A percentile compares a stretch with the other conserved stretches of the same genome.
These are phyloP conservation scores for Eilema caniola DNA, from an alignment of 2,888 invertebrate species.

Conservation along the genomic window DNA sequence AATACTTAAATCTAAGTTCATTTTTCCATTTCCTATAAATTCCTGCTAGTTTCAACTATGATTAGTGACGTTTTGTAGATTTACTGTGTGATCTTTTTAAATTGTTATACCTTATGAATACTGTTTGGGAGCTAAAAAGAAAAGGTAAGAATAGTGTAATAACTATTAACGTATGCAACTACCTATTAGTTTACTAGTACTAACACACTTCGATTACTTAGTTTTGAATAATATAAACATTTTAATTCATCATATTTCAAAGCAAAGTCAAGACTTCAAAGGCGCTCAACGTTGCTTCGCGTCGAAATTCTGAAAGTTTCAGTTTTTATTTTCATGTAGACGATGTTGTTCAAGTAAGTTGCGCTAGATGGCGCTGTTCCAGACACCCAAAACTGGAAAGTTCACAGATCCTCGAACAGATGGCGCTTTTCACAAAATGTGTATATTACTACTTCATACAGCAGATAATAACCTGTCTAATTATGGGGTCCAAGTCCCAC, in stretches of 20 bases:
- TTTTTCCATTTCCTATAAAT: too few species aligned
- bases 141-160: not conserved
- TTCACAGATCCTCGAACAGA: conserved; percentile 26
- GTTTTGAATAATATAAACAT: not conserved
- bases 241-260: not conserved
- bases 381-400: conserved; percentile 16
- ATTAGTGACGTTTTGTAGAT: too few species aligned
- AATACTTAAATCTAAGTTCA: too few species aligned
- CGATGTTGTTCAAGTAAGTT: conserved; percentile 30
- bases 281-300: conserved; percentile 12
- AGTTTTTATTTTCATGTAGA: conserved; percentile 29
- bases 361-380: conserved; percentile 51
- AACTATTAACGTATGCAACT: too few species aligned
- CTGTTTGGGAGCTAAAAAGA: not conserved
- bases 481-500: too few species aligned
- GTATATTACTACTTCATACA: not conserved
- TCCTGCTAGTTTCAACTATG: too few species aligned
- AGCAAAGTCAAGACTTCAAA: not conserved
- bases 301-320: conserved; percentile 18
- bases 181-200: too few species aligned
- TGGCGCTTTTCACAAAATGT: conserved; percentile 34
- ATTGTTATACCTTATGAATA: too few species aligned
- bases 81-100: too few species aligned
- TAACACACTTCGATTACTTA: not conserved
- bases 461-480: too few species aligned